Base-by-base conservation (phyloP, 2,113 vertebrate species). In the Boleophthalmus pectinirostris region DNA sequence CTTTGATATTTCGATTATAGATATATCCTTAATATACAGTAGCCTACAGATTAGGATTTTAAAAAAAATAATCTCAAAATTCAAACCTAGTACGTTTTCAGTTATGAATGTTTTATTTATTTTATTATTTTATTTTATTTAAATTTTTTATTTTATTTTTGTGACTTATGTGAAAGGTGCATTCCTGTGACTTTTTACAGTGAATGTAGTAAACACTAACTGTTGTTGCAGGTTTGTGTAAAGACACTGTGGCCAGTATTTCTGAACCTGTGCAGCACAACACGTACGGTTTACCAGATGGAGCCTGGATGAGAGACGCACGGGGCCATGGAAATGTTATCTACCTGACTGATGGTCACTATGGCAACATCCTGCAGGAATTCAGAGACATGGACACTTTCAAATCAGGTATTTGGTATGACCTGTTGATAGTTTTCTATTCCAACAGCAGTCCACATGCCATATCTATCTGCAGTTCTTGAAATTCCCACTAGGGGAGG, bases 231-330 rank as follows among this genome's bases (percentile, higher is more conserved):
- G 97, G 93, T 5, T 86, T 95, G 76, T 99, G 97, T 92, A 97
- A 98, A 71, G 96, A 97, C 88, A 99, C 97, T 0, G 89, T 98
- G 13, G 96, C 97, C 77, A 97, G 95, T n/a, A 95, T 99, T 83
- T 94, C 95, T 0, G 96, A 95, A 23, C 97, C 97, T 0, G 93
- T 90, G 75, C 95, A 94, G 3, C 94, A 95, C 85, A 97, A 97
- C 88, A 93, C 93, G 0, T 99, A 96, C 0, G 97, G 97, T 43
- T 92, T 92, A 20, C 95, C 93, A 0, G 96, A 97, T 60, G 97
- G 97, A 6, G 95, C 96, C 75, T 99, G 97, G 97, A 99, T 99
- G 97, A 98, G 95, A 89, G 97, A 99, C 66, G 95, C 96, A 0
- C 90, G 96, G 43, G 95, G 96, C 60, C 94, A 83, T 46, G 96